Evolutionary conservation across 2,797 vertebrate species (phyloP).

Genomic region (Phrynocephalus vlangalii): DNA sequence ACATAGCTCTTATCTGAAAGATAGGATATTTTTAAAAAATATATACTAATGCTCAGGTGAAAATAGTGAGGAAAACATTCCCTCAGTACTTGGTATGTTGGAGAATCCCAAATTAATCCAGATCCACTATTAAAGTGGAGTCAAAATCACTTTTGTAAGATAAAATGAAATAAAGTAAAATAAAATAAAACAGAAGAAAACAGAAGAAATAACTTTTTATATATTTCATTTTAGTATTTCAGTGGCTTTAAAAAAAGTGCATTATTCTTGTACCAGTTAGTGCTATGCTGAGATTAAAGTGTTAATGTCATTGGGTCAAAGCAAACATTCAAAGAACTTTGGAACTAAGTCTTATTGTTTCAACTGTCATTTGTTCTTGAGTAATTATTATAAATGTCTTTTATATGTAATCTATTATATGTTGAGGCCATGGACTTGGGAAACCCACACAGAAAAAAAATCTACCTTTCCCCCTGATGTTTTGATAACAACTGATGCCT

Average conservation of each 20-base stretch:
- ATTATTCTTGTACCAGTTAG: slow-evolving; percentile 44
- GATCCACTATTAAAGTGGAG: too few relatives aligned
- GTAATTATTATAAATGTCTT: slow-evolving; percentile 66
- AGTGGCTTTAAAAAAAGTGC: neutral
- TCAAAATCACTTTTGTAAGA: too few relatives aligned
- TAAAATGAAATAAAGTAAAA: neutral
- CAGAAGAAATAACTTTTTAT: neutral
- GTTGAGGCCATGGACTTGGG: slow-evolving; percentile 54
- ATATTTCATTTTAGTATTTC: slow-evolving; percentile 28
- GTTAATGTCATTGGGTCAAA: slow-evolving; percentile 54
- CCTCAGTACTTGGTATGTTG: too few relatives aligned
- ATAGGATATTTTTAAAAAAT: too few relatives aligned
- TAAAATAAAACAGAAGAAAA: neutral
- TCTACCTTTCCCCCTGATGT: slow-evolving; percentile 47
- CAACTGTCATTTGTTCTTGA: slow-evolving; percentile 54
- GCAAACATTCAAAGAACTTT: slow-evolving; percentile 69
- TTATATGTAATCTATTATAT: slow-evolving; percentile 62
- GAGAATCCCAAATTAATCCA: too few relatives aligned
- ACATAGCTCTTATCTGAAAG: too few relatives aligned
- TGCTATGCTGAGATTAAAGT: slow-evolving; percentile 60
- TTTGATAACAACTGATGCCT: slow-evolving; percentile 46
- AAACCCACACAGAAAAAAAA: slow-evolving; percentile 41
- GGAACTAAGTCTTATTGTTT: slow-evolving; percentile 63
- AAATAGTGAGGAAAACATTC: too few relatives aligned
- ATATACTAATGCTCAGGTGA: too few relatives aligned